A percentile compares a stretch with the other conserved stretches of the same genome.
Conservation (phyloP, 2,797 vertebrate genomes). For the Argyrosomus regius region DNA sequence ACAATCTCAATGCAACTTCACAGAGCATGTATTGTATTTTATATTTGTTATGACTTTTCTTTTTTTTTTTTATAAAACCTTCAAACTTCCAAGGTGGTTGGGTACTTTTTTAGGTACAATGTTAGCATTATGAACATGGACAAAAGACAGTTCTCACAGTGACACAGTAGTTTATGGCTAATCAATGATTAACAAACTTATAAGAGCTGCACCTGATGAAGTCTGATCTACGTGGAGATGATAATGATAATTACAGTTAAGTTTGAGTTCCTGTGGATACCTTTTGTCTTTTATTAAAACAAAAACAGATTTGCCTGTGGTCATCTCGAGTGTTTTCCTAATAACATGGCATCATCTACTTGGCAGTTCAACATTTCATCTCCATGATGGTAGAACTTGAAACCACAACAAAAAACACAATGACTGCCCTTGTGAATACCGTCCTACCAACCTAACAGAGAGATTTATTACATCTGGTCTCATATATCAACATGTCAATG, state of each 20-base stretch:
- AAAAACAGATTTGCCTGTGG: background rate
- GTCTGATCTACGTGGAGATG: background rate
- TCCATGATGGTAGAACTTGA: slow-evolving; percentile 16
- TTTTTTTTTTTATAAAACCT: too few species aligned
- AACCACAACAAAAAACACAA: slow-evolving; percentile 48
- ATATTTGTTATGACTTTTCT: too few species aligned
- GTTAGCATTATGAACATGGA: too few species aligned
- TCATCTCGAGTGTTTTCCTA: background rate
- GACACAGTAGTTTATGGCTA: too few species aligned
- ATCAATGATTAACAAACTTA: too few species aligned
- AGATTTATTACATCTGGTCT: slow-evolving; percentile 8
- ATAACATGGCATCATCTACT: slow-evolving; percentile 2
- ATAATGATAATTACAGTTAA: background rate
- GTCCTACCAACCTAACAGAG: slow-evolving; percentile 7
- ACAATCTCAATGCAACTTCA: too few species aligned
- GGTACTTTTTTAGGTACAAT: too few species aligned
- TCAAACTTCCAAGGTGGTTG: too few species aligned
- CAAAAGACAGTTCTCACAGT: too few species aligned
- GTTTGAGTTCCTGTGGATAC: background rate
- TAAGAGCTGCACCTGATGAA: background rate
- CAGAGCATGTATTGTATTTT: too few species aligned
- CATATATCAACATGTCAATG: background rate
- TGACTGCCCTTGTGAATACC: slow-evolving; percentile 16
- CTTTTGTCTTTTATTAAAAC: background rate
- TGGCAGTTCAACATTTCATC: slow-evolving; percentile 12